phyloP scores from a whole-genome alignment of 1,140 invertebrate genomes.

The Parasteatoda tepidariorum region DNA sequence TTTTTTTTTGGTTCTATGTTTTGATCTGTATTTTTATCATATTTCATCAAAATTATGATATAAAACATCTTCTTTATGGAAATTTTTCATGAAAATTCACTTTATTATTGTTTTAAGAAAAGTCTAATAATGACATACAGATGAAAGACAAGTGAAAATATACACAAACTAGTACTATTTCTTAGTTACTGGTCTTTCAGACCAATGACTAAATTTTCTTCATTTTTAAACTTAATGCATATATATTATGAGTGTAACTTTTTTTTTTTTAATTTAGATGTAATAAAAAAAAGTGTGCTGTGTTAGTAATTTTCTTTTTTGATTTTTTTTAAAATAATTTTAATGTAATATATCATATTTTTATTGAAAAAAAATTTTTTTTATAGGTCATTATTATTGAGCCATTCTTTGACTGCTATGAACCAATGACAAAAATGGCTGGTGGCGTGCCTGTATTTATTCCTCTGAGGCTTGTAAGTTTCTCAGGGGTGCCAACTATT shows the following conservation, averaged over 20 bases:
- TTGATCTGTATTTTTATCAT: too few species aligned
- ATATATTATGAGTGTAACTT: neutral
- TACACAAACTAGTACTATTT: neutral
- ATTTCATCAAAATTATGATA: neutral
- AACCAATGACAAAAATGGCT: constrained; percentile 89
- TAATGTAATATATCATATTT: too few species aligned
- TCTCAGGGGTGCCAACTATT: neutral
- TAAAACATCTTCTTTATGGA: neutral
- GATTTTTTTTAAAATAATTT: neutral
- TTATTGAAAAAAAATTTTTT: too few species aligned
- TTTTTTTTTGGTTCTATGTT: too few species aligned
- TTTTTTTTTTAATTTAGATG: neutral
- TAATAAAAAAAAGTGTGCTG: neutral
- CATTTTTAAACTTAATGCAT: too few species aligned
- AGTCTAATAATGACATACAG: too few species aligned
- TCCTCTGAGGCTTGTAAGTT: constrained; percentile 82
- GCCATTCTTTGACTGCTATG: constrained; percentile 98
- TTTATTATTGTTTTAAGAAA: too few species aligned
- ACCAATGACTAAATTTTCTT: too few species aligned
- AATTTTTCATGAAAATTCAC: neutral
- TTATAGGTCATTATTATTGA: constrained; percentile 90
- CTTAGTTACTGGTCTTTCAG: too few species aligned
- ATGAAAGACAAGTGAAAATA: too few species aligned
- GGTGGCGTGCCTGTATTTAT: constrained; percentile 90
- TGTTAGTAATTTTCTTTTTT: neutral